These are phyloP conservation scores for Apteryx owenii DNA, from an alignment of 2,113 vertebrate genomes.

Conservation along the genomic window DNA sequence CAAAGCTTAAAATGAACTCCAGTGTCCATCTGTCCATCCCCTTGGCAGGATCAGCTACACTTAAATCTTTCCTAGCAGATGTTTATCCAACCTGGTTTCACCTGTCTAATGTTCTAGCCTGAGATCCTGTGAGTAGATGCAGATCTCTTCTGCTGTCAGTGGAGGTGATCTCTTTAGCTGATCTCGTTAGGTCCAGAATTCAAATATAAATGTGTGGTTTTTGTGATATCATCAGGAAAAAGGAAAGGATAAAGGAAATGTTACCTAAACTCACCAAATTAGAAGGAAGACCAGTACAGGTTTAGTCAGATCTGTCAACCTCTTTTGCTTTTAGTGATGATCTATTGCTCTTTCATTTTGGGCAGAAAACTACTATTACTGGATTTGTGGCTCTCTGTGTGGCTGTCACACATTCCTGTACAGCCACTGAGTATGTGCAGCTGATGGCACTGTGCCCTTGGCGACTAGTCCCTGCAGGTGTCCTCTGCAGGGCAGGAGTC, in stretches of 20 bases:
- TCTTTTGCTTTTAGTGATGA: background rate
- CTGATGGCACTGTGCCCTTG: background rate
- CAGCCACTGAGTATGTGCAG: background rate
- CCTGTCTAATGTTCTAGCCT: background rate
- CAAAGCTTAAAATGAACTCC: background rate
- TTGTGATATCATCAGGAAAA: background rate
- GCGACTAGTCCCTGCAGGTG: background rate
- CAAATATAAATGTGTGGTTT: background rate
- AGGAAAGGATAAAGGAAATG: background rate
- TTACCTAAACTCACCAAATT: background rate
- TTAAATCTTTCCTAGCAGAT: background rate
- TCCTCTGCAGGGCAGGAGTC: background rate
- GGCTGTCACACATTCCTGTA: background rate
- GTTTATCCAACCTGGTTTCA: background rate
- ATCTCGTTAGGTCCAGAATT: background rate
- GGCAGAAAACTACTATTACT: background rate
- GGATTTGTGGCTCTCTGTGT: background rate
- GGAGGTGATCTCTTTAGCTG: background rate
- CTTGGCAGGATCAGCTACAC: background rate
- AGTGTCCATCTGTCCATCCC: background rate
- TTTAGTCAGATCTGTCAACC: background rate
- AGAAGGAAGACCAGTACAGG: background rate
- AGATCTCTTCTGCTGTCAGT: background rate
- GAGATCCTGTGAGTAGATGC: fast-evolving
- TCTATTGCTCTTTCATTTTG: background rate